Evolutionary conservation across 2,113 vertebrate genomes (phyloP).

Genomic region (Cervus canadensis): DNA sequence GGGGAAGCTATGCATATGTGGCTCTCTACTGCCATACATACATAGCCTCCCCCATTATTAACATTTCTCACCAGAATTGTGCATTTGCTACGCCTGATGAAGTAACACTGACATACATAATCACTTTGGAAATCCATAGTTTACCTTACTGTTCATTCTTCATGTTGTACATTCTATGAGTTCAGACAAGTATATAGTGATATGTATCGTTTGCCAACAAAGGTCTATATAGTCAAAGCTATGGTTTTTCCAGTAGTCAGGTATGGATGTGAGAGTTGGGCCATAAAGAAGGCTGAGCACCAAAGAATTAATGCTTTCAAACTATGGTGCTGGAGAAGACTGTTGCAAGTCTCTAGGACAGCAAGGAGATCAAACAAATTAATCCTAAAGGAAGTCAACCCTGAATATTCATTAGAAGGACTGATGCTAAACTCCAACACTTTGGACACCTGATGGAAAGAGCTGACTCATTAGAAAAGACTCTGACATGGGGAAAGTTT

Average conservation of each 20-base stretch:
- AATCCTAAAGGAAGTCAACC: background rate
- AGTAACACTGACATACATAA: background rate
- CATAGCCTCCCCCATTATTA: background rate
- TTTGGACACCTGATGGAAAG: background rate
- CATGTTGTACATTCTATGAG: background rate
- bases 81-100: background rate
- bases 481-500: background rate
- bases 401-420: background rate
- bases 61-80: background rate
- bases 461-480: background rate
- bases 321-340: background rate
- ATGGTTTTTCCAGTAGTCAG: background rate
- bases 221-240: background rate
- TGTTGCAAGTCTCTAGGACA: background rate
- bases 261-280: background rate
- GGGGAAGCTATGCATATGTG: background rate
- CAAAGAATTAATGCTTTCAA: background rate
- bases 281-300: background rate
- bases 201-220: background rate
- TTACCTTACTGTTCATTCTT: background rate
- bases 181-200: background rate
- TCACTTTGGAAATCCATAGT: background rate
- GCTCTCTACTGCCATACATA: background rate
- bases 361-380: background rate
- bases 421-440: background rate